Percentiles rank a stretch among this genome's conserved stretches.
These are phyloP conservation scores for Apotomis capreana DNA, from an alignment of 2,888 invertebrate genomes.

Conservation along the genomic window DNA sequence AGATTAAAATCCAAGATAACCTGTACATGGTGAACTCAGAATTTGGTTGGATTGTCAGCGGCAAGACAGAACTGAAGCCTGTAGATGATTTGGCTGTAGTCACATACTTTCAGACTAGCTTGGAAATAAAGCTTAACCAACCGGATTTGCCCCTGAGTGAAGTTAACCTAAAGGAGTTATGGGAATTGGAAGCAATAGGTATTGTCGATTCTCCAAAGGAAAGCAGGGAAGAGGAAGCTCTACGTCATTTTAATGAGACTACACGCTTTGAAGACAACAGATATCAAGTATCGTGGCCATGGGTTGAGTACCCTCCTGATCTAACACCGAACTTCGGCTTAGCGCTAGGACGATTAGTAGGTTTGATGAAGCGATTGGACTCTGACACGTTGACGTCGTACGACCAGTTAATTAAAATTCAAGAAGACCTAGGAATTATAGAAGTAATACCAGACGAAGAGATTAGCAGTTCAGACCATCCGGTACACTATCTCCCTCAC, in stretches of 20 bases:
- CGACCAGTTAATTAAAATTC: background rate
- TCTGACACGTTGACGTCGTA: background rate
- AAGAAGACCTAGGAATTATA: background rate
- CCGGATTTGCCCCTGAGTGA: background rate
- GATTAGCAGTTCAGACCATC: background rate
- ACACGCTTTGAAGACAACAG: background rate
- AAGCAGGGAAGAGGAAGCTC: conserved; percentile 4
- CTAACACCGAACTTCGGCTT: background rate
- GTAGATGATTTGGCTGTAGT: no score
- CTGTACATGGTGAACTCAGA: no score
- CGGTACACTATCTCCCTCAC: background rate
- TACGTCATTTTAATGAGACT: no score
- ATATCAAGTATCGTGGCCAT: background rate
- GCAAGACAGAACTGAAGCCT: no score
- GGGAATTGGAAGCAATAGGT: conserved; percentile 21
- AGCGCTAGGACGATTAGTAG: background rate
- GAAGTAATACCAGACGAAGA: background rate
- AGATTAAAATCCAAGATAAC: no score
- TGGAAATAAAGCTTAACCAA: background rate
- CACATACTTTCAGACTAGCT: background rate
- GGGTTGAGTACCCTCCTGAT: background rate
- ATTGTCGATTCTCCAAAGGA: conserved; percentile 16
- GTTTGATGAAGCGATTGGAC: background rate
- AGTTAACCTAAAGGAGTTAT: background rate
- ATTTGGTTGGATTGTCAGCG: no score